Evolutionary conservation across 2,113 vertebrate species (phyloP), one percentile per base, ranked within the genome.

Genomic region (Epinephelus lanceolatus): DNA sequence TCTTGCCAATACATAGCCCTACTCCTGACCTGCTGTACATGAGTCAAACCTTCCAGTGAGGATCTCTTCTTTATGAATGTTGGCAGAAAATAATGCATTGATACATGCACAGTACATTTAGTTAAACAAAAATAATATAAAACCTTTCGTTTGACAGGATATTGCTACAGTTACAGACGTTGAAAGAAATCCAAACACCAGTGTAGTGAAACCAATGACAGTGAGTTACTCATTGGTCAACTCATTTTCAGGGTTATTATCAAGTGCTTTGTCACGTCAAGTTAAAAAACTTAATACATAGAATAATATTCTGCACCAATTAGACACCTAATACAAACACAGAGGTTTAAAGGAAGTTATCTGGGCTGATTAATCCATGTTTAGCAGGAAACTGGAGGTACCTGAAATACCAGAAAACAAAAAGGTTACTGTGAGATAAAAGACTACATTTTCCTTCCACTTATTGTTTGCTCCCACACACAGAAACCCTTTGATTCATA

Each of bases 111-210:
- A 49, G 51, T 25, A 53, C 9, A 30, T 68, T 45, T 27, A 12
- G 40, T 69, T 17, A 6, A 8, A 17, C n/a, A 10, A 77, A 65
- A 80, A 72, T 49, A 63, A 62, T 19, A 80, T 63, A 65, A 68
- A 52, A 17, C 2, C 10, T 21, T 21, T 23, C 1, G 57, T 61
- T 23, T 71, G 13, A 69, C 21, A 27, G 21, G 1, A 14, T 47
- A 27, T 0, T 23, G 5, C 19, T 40, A n/a, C 19, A 21, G 21
- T 45, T 25, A 47, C 9, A 49, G 66, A 69, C 14, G 18, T n/a
- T 69, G 1, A 19, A 17, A 42, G 10, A 25, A 49, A 49, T 14
- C 13, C n/a, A 42, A 66, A 30, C 23, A 12, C 15, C 37, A 51
- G 9, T 51, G 10, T 52, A 52, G 18, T 52, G 18, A 33, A 69